These are phyloP conservation scores for Melieria omissa DNA, from an alignment of 2,888 invertebrate species.

Conservation along the genomic window DNA sequence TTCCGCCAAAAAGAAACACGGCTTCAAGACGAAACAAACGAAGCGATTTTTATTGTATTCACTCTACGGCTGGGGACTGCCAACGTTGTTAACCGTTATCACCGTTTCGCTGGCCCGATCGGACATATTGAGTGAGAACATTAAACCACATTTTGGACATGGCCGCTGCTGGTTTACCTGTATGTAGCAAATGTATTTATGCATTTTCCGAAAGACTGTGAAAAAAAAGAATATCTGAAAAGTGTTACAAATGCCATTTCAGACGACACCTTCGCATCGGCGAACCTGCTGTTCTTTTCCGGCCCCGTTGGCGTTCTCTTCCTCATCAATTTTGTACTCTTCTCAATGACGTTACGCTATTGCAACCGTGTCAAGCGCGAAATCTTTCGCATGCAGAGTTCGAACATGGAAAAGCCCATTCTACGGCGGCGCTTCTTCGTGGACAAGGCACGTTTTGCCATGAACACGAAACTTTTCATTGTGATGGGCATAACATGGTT, in stretches of 20 bases:
- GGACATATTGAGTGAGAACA: slow-evolving; percentile 65
- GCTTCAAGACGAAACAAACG: slow-evolving; percentile 53
- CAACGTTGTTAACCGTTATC: slow-evolving; percentile 70
- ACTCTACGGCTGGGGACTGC: slow-evolving; percentile 77
- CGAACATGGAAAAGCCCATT: slow-evolving; percentile 71
- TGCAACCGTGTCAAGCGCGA: slow-evolving; percentile 80
- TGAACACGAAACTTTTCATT: slow-evolving; percentile 80
- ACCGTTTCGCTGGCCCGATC: slow-evolving; percentile 71
- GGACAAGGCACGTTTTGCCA: slow-evolving; percentile 76
- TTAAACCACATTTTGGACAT: slow-evolving; percentile 73
- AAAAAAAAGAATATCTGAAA: neutral
- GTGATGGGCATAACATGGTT: slow-evolving; percentile 85
- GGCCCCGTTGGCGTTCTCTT: slow-evolving; percentile 75
- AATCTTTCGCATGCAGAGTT: slow-evolving; percentile 76
- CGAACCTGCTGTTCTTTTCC: slow-evolving; percentile 72
- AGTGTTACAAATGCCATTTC: neutral
- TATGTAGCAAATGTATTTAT: slow-evolving; percentile 39
- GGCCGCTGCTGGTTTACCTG: slow-evolving; percentile 75
- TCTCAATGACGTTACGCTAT: slow-evolving; percentile 76
- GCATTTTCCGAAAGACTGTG: too few species aligned
- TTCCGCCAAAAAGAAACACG: slow-evolving; percentile 53
- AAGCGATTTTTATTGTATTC: slow-evolving; percentile 74
- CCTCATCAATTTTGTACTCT: slow-evolving; percentile 75
- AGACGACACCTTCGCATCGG: slow-evolving; percentile 60
- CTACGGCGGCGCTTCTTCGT: slow-evolving; percentile 73